These are phyloP conservation scores for Petromus typicus DNA, from an alignment of 2,113 vertebrate genomes.

Conservation along the genomic window DNA sequence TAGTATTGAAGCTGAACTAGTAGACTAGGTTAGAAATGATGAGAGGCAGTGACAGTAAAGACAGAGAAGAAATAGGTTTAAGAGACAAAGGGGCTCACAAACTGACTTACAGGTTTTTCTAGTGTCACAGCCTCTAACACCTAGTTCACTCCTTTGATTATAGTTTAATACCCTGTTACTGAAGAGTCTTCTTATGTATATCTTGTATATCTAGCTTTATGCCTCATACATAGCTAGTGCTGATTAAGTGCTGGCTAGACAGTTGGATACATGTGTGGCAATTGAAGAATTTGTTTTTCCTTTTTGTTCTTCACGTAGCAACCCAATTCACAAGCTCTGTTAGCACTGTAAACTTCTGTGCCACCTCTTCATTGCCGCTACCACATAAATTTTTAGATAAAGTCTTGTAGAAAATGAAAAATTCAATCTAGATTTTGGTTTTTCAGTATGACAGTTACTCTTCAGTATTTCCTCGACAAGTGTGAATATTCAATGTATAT, in stretches of 20 bases:
- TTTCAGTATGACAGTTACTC: not conserved
- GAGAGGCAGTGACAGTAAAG: not conserved
- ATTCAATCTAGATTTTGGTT: not conserved
- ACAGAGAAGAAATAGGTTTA: not conserved
- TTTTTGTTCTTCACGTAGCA: not conserved
- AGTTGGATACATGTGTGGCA: not conserved
- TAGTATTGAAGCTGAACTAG: rapidly evolving
- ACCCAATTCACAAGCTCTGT: not conserved
- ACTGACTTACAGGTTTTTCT: not conserved
- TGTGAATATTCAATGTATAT: not conserved
- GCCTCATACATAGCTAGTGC: not conserved
- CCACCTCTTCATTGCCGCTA: not conserved
- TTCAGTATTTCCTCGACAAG: not conserved
- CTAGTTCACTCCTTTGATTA: not conserved
- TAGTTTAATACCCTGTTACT: not conserved
- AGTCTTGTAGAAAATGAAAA: not conserved
- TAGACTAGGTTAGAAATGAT: not conserved
- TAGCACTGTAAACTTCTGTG: not conserved
- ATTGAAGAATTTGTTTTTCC: not conserved
- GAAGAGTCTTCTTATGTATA: not conserved
- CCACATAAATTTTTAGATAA: not conserved
- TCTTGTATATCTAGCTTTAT: not conserved
- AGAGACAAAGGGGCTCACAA: not conserved
- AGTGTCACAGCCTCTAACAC: not conserved
- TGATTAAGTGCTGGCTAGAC: not conserved